Percentiles rank a stretch among this genome's conserved stretches.
phyloP scores from a whole-genome alignment of 1,140 invertebrate species.

The Vanessa atalanta region DNA sequence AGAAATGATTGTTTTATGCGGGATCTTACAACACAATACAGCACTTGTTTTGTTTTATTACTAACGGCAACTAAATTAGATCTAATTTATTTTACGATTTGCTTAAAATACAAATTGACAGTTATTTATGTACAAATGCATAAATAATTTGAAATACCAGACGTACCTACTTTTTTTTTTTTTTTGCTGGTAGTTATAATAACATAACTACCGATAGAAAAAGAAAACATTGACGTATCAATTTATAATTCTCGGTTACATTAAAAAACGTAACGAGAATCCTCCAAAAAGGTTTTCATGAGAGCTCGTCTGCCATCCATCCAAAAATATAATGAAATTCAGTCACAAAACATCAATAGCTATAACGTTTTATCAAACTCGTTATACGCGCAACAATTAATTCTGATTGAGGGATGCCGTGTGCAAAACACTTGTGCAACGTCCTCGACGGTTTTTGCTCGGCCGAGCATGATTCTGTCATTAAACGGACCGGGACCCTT shows the following conservation, averaged over 20 bases:
- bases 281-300: neutral
- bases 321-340: neutral
- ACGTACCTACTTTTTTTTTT: too few relatives aligned
- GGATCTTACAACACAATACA: constrained; percentile 33
- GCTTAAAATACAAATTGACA: too few relatives aligned
- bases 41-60: constrained; percentile 36
- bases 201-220: too few relatives aligned
- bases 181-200: too few relatives aligned
- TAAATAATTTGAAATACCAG: too few relatives aligned
- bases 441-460: constrained; percentile 55
- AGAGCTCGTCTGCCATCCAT: neutral
- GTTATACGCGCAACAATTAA: constrained; percentile 47
- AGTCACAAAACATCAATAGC: neutral
- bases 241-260: too few relatives aligned
- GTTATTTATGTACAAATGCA: too few relatives aligned
- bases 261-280: neutral
- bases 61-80: constrained; percentile 11
- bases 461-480: constrained; percentile 52
- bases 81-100: constrained; percentile 6
- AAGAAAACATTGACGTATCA: too few relatives aligned
- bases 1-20: constrained; percentile 28
- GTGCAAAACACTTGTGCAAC: constrained; percentile 41
- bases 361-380: constrained; percentile 15
- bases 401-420: constrained; percentile 52
- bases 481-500: constrained; percentile 40